phyloP scores from a whole-genome alignment of 1,140 invertebrate genomes.

The Argopecten irradians region DNA sequence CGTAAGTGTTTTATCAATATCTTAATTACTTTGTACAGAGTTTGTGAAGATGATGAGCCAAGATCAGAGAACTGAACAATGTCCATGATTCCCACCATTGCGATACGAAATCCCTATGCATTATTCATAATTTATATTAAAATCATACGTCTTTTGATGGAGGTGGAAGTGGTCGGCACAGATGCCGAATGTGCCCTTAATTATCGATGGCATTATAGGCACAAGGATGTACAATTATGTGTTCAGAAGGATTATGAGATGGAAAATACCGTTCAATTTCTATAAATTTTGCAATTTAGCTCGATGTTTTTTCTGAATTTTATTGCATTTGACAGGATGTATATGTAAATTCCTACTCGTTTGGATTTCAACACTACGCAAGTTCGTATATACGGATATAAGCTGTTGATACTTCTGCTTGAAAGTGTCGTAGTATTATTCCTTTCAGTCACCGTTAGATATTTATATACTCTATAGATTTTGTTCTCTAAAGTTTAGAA shows the following conservation, averaged over 20 bases:
- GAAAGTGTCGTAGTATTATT: not conserved
- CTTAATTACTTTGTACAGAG: not conserved
- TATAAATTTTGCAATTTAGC: not conserved
- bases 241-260: not conserved
- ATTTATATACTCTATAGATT: not conserved
- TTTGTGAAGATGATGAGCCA: not conserved
- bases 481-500: not conserved
- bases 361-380: not conserved
- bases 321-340: too few relatives aligned
- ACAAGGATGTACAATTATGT: not conserved
- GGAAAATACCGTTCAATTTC: not conserved
- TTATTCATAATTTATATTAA: not conserved
- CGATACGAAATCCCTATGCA: not conserved
- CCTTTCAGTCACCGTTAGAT: not conserved
- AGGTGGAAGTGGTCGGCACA: not conserved
- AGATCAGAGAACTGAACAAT: not conserved
- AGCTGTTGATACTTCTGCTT: not conserved
- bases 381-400: constrained; percentile 3
- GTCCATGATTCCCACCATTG: not conserved
- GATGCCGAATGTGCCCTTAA: not conserved
- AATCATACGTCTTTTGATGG: not conserved
- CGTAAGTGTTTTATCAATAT: too few relatives aligned
- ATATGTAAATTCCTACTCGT: not conserved
- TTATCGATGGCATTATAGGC: not conserved
- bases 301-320: not conserved